Conservation (phyloP, 1,140 invertebrate species). For the Drosophila leontia region DNA sequence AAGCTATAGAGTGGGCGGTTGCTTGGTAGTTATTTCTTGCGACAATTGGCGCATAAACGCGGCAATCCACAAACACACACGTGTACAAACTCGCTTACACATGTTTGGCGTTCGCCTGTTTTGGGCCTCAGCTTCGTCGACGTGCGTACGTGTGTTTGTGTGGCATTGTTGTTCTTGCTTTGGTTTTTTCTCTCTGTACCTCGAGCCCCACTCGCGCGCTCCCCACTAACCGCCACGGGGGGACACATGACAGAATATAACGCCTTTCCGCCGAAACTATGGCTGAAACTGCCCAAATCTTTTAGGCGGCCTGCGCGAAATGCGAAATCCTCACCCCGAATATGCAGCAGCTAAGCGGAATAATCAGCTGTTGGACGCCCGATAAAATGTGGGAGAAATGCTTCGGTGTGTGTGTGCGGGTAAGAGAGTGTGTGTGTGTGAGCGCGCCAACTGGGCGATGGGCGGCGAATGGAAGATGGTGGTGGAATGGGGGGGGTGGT, state of each 20-base stretch:
- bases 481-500: slow-evolving; percentile 32
- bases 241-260: slow-evolving; percentile 69
- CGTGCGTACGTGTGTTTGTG: slow-evolving; percentile 33
- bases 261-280: slow-evolving; percentile 27
- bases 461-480: slow-evolving; percentile 15
- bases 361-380: slow-evolving; percentile 63
- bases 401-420: slow-evolving; percentile 2
- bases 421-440: slow-evolving; percentile 39
- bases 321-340: slow-evolving; percentile 25
- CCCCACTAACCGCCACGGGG: slow-evolving; percentile 28
- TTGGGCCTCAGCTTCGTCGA: slow-evolving; percentile 56
- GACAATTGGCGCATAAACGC: slow-evolving; percentile 24
- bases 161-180: slow-evolving; percentile 37
- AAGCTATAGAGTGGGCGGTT: neutral
- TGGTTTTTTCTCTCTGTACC: slow-evolving; percentile 28
- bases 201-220: slow-evolving; percentile 24
- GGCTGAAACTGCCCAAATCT: slow-evolving; percentile 14
- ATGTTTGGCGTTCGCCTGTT: slow-evolving; percentile 73
- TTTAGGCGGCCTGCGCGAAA: slow-evolving; percentile 1
- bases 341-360: slow-evolving; percentile 35
- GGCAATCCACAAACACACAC: slow-evolving; percentile 56
- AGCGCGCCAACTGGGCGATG: slow-evolving; percentile 72
- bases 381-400: slow-evolving; percentile 45
- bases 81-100: slow-evolving; percentile 55
- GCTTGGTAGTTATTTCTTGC: neutral